Evolutionary conservation across 2,797 vertebrate genomes (phyloP).

Genomic region (Macroramphosus scolopax): DNA sequence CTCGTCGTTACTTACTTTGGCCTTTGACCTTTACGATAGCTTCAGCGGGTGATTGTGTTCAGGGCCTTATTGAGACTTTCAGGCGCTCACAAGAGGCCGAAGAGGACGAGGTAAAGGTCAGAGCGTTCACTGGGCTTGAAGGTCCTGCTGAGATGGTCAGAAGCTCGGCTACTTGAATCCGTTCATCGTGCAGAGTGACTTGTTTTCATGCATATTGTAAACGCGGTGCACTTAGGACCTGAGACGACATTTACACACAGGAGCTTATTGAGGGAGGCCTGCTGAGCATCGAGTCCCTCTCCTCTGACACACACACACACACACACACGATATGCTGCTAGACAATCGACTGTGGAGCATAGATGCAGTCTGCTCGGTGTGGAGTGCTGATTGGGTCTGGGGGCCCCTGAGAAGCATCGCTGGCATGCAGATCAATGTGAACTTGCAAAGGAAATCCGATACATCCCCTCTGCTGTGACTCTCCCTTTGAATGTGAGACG

Average conservation of each 20-base stretch:
- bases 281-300: conserved; percentile 47
- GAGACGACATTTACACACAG: conserved; percentile 46
- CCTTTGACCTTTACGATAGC: conserved; percentile 26
- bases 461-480: conserved; percentile 1
- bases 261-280: conserved; percentile 39
- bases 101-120: conserved; percentile 40
- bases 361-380: conserved; percentile 48
- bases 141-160: conserved; percentile 13
- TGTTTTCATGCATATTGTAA: conserved; percentile 6
- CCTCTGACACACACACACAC: conserved; percentile 10
- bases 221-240: conserved; percentile 11
- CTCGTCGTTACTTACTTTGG: conserved; percentile 14
- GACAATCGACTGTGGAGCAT: conserved; percentile 56
- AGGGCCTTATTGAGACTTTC: neutral
- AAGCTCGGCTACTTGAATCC: conserved; percentile 3
- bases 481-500: conserved; percentile 16
- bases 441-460: conserved; percentile 42
- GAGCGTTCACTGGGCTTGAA: conserved; percentile 12
- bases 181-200: conserved; percentile 5
- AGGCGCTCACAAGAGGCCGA: neutral
- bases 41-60: neutral
- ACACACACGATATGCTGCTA: conserved; percentile 23
- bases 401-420: conserved; percentile 25
- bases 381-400: conserved; percentile 24
- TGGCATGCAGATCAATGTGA: conserved; percentile 51